Base-by-base conservation (phyloP, 2,888 invertebrate genomes). In the Adineta ricciae region DNA sequence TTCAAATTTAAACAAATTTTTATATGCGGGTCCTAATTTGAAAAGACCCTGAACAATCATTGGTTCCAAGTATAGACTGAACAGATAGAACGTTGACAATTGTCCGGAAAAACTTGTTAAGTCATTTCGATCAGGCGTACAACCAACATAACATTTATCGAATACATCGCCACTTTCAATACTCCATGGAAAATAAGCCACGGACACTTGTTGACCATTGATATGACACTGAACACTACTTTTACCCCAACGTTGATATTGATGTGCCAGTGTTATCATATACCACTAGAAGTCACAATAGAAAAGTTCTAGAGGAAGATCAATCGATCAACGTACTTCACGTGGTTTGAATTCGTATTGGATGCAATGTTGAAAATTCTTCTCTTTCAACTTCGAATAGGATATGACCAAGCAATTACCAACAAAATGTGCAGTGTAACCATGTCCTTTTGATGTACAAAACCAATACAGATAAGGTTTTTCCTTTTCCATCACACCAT, bases 1-100 rank as follows among this genome's bases (percentile, higher is more conserved):
- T 93, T 98, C 98, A 93, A 98, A 98, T 91, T 97, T 94, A 93
- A 98, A 99, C 92, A 98, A 97, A 93, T 97, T 97, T 96, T 97
- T 97, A 92, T 99, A 99, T 88, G 96, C 96, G 87, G 99, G 97
- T 86, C 99, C 99, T 89, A 99, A 93, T 88, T 97, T 93, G 92
- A 97, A 97, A 94, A 99, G 96, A 88, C 97, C 97, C 92, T 96
- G 96, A 88, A 99, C 96, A 91, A 99, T 98, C 92, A 97, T 96
- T 86, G 97, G 95, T 86, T 95, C 95, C 88, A 99, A 93, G 82
- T 98, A 96, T 92, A 99, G 98, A 88, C 96, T 96, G 92, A 99
- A 99, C 87, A 99, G 92, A 92, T 99, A 99, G 89, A 99, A 95
- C 85, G 98, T 96, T 41, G 97, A 96, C 96, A 99, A 97, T 93